Evolutionary conservation across 2,113 vertebrate genomes (phyloP).

Genomic region (Tapirus terrestris): DNA sequence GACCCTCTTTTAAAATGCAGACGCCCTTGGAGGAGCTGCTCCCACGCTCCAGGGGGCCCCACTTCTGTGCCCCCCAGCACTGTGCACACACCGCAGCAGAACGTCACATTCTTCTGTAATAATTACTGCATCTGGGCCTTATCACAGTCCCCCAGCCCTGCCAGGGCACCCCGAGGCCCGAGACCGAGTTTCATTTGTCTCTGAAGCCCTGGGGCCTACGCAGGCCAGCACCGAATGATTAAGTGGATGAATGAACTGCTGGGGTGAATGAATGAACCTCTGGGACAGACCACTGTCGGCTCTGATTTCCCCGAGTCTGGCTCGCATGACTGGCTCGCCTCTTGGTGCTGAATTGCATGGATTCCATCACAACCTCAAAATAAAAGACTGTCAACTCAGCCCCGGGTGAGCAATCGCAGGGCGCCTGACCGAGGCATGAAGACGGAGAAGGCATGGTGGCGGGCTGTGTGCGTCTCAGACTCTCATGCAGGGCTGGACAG

Average conservation of each 20-base stretch:
- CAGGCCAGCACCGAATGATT: not conserved
- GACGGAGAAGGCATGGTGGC: fast-evolving
- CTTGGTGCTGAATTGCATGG: not conserved
- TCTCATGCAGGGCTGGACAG: fast-evolving
- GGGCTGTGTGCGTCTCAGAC: fast-evolving
- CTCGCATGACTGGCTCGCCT: not conserved
- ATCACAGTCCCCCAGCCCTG: not conserved
- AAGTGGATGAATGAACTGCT: fast-evolving
- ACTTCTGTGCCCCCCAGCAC: not conserved
- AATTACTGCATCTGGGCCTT: not conserved
- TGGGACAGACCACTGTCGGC: not conserved
- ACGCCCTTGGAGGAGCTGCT: no score
- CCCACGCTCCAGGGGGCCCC: not conserved
- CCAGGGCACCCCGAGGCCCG: fast-evolving
- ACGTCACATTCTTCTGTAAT: fast-evolving
- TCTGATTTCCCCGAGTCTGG: not conserved
- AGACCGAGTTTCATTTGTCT: not conserved
- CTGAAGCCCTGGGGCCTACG: not conserved
- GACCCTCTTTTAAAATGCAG: not conserved
- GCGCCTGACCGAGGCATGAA: fast-evolving
- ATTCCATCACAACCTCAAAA: not conserved
- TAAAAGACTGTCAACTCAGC: not conserved
- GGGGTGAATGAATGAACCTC: fast-evolving
- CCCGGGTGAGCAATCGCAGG: fast-evolving
- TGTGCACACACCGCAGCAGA: fast-evolving